A percentile compares a stretch with the other conserved stretches of the same genome.
phyloP scores from a whole-genome alignment of 2,888 invertebrate genomes.

The Torymus aiolomorphi region DNA sequence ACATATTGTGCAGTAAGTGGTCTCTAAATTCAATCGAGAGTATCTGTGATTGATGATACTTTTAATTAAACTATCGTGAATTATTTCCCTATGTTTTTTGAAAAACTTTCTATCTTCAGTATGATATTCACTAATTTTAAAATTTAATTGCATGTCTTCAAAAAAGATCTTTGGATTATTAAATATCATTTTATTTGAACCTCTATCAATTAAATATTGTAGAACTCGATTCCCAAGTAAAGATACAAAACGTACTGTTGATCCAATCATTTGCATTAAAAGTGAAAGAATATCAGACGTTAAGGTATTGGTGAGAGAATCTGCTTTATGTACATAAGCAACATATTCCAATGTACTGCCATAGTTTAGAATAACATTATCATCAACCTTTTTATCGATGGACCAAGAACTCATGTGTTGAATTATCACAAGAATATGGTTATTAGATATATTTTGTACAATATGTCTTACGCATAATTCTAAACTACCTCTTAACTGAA shows the following conservation, averaged over 20 bases:
- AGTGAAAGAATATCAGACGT: slow-evolving; percentile 76
- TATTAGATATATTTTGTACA: slow-evolving; percentile 76
- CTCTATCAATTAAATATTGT: slow-evolving; percentile 78
- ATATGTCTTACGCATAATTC: slow-evolving; percentile 78
- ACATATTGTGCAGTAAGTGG: slow-evolving; percentile 78
- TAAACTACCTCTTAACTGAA: slow-evolving; percentile 76
- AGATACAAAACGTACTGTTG: slow-evolving; percentile 76
- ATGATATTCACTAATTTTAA: slow-evolving; percentile 74
- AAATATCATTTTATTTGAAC: slow-evolving; percentile 76
- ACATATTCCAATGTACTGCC: slow-evolving; percentile 78
- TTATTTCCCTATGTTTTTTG: slow-evolving; percentile 75
- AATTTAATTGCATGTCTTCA: slow-evolving; percentile 73
- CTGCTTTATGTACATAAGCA: slow-evolving; percentile 76
- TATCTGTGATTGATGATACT: slow-evolving; percentile 76
- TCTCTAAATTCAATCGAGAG: slow-evolving; percentile 77
- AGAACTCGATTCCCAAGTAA: slow-evolving; percentile 79
- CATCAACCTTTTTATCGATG: slow-evolving; percentile 72
- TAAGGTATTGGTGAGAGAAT: slow-evolving; percentile 75
- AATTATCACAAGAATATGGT: slow-evolving; percentile 73
- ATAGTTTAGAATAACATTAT: slow-evolving; percentile 77
- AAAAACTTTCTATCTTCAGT: slow-evolving; percentile 77
- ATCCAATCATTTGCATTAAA: slow-evolving; percentile 77
- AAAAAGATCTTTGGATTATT: slow-evolving; percentile 78
- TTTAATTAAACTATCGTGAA: slow-evolving; percentile 76
- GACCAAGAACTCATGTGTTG: slow-evolving; percentile 78